A percentile compares a stretch with the other conserved stretches of the same genome.
Conservation (phyloP, 2,113 vertebrate species). For the Amazona vittata region DNA sequence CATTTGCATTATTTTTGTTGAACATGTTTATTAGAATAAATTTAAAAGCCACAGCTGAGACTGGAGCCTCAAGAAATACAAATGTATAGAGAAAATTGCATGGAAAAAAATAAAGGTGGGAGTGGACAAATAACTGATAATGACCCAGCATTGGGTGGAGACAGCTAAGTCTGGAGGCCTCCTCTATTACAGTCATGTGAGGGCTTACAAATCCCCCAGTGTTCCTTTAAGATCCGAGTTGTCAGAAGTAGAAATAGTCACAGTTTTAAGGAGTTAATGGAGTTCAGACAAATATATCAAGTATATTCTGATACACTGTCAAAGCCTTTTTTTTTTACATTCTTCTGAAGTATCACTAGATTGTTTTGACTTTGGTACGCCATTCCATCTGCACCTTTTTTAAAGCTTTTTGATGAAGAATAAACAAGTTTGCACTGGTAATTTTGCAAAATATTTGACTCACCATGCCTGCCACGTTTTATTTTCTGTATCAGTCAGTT, state of each 20-base stretch:
- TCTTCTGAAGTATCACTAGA: neutral
- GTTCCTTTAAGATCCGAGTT: neutral
- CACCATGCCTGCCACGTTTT: accelerated
- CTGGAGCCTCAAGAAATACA: neutral
- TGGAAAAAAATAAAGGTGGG: neutral
- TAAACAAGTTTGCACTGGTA: neutral
- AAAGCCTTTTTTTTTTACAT: neutral
- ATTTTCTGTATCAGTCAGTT: neutral
- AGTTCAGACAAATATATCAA: neutral
- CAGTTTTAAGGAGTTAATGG: neutral
- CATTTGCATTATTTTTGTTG: neutral
- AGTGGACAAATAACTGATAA: neutral
- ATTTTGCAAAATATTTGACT: neutral
- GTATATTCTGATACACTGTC: neutral
- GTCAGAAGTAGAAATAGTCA: neutral
- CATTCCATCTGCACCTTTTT: neutral
- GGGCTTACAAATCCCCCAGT: neutral
- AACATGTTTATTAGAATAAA: neutral
- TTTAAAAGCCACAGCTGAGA: neutral
- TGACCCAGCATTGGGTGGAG: neutral
- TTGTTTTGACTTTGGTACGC: neutral
- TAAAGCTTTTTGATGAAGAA: neutral
- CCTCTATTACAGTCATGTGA: neutral
- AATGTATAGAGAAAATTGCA: neutral
- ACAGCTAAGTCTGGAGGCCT: neutral